These are phyloP conservation scores for Coptotermes formosanus DNA, from an alignment of 1,140 invertebrate genomes.

Conservation along the genomic window DNA sequence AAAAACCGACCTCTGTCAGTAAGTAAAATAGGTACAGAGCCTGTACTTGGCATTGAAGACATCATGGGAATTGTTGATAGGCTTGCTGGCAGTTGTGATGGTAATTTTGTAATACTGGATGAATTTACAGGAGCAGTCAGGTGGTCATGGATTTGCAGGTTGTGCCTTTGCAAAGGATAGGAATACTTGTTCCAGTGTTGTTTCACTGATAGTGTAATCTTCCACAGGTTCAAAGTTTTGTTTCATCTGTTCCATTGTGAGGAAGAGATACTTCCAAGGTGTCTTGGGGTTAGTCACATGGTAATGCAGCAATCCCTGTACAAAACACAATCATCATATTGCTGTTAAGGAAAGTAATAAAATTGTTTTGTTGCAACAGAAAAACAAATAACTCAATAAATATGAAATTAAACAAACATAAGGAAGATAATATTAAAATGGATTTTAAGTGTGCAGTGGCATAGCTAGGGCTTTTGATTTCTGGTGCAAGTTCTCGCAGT, in stretches of 20 bases:
- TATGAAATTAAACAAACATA: neutral
- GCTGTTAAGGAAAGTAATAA: neutral
- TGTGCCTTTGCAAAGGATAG: constrained; percentile 43
- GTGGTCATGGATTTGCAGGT: neutral
- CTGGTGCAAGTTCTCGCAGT: no score
- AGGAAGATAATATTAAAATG: no score
- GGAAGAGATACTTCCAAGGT: constrained; percentile 55
- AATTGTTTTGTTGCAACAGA: neutral
- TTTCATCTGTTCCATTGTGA: constrained; percentile 53
- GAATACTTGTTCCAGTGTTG: constrained; percentile 62
- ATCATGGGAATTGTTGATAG: no score
- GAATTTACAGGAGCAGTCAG: no score
- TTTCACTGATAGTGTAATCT: constrained; percentile 63
- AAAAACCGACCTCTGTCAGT: no score
- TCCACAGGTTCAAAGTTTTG: constrained; percentile 46
- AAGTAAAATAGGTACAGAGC: no score
- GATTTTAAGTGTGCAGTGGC: no score
- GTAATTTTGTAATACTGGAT: no score
- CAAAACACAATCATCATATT: constrained; percentile 20
- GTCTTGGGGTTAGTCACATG: constrained; percentile 48
- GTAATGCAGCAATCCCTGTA: constrained; percentile 57
- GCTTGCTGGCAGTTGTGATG: no score
- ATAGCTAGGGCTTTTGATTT: no score
- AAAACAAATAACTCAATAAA: neutral
- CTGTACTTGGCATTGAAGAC: no score